phyloP scores from a whole-genome alignment of 2,888 invertebrate species.

The Syrphus vitripennis region DNA sequence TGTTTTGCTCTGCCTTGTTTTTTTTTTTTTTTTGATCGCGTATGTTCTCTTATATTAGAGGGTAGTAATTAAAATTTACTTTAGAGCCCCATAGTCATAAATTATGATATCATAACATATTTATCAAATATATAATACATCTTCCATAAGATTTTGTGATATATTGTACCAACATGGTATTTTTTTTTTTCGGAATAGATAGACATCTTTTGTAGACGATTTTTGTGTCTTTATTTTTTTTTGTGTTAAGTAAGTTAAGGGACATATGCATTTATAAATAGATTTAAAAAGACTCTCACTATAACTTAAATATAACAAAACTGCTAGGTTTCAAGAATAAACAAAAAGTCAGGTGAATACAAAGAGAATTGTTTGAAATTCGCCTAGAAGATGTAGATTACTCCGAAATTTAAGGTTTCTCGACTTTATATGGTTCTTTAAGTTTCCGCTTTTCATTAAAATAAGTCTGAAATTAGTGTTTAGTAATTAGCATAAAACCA shows the following conservation, averaged over 20 bases:
- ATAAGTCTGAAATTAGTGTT: too few relatives aligned
- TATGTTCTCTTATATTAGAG: conserved; percentile 44
- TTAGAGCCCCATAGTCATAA: conserved; percentile 64
- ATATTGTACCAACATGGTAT: conserved; percentile 43
- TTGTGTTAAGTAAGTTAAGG: too few relatives aligned
- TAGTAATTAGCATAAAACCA: too few relatives aligned
- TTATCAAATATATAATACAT: conserved; percentile 62
- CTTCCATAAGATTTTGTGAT: conserved; percentile 60
- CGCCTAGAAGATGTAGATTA: too few relatives aligned
- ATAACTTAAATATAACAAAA: background rate
- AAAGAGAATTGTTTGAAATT: too few relatives aligned
- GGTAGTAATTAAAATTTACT: conserved; percentile 71
- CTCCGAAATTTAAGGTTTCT: too few relatives aligned
- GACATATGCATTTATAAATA: background rate
- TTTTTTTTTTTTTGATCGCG: background rate
- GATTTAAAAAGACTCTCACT: background rate
- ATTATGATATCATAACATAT: conserved; percentile 66
- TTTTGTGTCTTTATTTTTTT: background rate
- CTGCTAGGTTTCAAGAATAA: background rate
- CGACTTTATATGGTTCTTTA: too few relatives aligned
- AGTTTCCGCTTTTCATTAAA: too few relatives aligned
- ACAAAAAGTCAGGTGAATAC: too few relatives aligned
- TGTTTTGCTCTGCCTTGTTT: background rate
- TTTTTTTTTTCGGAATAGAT: background rate
- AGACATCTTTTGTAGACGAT: conserved; percentile 12